A percentile compares a stretch with the other conserved stretches of the same genome.
Evolutionary conservation across 2,113 vertebrate species (phyloP).

Genomic region (Pterocles burchelli): DNA sequence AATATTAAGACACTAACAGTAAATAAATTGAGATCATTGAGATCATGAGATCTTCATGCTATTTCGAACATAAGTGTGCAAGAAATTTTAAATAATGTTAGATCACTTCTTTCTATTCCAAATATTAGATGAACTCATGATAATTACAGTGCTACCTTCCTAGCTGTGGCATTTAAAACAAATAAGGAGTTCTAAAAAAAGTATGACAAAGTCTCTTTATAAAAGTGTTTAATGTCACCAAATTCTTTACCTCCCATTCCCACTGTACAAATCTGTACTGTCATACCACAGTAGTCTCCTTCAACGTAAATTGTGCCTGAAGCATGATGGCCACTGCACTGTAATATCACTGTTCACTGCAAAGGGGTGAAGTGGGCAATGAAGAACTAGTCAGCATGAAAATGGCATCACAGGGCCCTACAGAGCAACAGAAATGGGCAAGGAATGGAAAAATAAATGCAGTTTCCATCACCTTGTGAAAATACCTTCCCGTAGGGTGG

Average conservation of each 20-base stretch:
- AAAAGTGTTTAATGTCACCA: not conserved
- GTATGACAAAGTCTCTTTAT: not conserved
- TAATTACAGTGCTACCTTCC: not conserved
- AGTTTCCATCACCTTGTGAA: not conserved
- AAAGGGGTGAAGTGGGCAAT: not conserved
- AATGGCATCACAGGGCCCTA: not conserved
- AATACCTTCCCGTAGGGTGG: not conserved
- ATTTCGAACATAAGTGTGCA: not conserved
- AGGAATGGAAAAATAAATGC: not conserved
- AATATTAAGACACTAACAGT: not conserved
- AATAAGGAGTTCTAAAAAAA: not conserved
- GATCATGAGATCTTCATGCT: not conserved
- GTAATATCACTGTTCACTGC: not conserved
- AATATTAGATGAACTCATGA: not conserved
- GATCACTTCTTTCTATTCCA: not conserved
- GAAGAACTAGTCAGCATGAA: not conserved
- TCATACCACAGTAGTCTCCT: not conserved
- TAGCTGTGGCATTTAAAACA: not conserved
- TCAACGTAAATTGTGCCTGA: not conserved
- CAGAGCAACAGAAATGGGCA: not conserved
- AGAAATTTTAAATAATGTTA: not conserved
- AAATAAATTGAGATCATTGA: not conserved
- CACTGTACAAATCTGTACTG: not conserved
- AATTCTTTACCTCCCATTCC: not conserved
- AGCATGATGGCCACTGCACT: not conserved